Evolutionary conservation across 2,888 invertebrate genomes (phyloP), one percentile per base, ranked within the genome.

Genomic region (Glomeris marginata): DNA sequence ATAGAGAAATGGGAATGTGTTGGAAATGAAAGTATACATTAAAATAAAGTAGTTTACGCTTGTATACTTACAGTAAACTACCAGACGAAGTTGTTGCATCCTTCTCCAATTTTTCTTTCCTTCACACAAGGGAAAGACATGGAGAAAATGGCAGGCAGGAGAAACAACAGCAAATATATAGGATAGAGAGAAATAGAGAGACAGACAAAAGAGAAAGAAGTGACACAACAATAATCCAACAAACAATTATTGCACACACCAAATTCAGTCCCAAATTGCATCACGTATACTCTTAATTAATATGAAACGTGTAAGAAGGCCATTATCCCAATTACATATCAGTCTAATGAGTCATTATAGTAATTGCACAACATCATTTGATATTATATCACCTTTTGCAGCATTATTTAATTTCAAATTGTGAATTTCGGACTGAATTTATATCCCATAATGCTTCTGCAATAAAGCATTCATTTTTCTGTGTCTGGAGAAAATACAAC

Each of bases 61-160:
- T 16, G 20, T n/a, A 35, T 46, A 54, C 54, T 54, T 52, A 54
- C 54, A 54, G 45, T 15, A 54, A 46, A 44, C 54, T 54, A 49
- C 54, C 53, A n/a, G 54, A 54, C 46, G 54, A 41, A 11, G 54
- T 48, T 15, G 53, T 21, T 34, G 38, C 42, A 34, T 53, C 53
- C 47, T 45, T 42, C 45, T 53, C 53, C 34, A 45, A 15, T 41
- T 53, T 53, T 37, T 53, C 53, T 48, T 51, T 53, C 45, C 53
- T 53, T 53, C 33, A 42, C 33, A 22, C 28, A 15, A 36, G 35
- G 18, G 45, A 15, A n/a, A 33, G 43, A 42, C 34, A 44, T 34
- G 43, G 35, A 43, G 43, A 43, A 49, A 20, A 48, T 41, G 49
- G 38, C 48, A 28, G 21, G 45, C 41, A 47, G 20, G 16, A 33